Base-by-base conservation (phyloP, 2,113 vertebrate genomes). In the Cyprinodon tularosa region DNA sequence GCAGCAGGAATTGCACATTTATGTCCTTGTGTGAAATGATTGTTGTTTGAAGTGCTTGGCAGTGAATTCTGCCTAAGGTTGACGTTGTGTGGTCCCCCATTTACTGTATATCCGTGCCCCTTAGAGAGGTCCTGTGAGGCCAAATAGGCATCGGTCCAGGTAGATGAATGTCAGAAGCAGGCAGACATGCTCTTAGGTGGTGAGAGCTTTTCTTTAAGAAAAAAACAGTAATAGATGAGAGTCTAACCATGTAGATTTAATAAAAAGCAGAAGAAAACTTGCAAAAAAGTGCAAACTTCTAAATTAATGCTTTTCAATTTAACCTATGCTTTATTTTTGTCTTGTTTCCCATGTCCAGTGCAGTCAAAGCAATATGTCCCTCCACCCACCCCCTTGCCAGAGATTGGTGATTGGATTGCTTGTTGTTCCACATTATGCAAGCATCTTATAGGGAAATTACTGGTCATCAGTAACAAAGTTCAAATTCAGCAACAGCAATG, bases 31-130 rank as follows among this genome's bases (percentile, higher is more conserved):
- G 69, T 74, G 48, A 91, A 85, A n/a, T 73, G 91, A 80, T 66
- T 81, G 63, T 96, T 93, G 29, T 96, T 93, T 62, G 85, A 29
- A 66, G 90, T 84, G 76, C 80, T 77, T 73, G 80, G 84, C 71
- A 94, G 73, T 62, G 78, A 47, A 68, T 94, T 86, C 15, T 90
- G 81, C 20, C 79, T 81, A 0, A 76, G 80, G 70, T 93, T 74
- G 4, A 92, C 86, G 86, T 83, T 89, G 69, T 88, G 92, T 12
- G 90, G 73, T 78, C 93, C 88, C 77, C 86, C 66, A 68, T 80
- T 80, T 62, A 29, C 29, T 29, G 29, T 29, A 93, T 62, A 65
- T 88, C 91, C 72, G 92, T 88, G 77, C 90, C 87, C 86, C 91
- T 94, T 61, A 94, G 36, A 67, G 86, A 77, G 68, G 88, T 80